Evolutionary conservation across 2,888 invertebrate genomes (phyloP), one percentile per base, ranked within the genome.

Genomic region (Dolichopus griseipennis): DNA sequence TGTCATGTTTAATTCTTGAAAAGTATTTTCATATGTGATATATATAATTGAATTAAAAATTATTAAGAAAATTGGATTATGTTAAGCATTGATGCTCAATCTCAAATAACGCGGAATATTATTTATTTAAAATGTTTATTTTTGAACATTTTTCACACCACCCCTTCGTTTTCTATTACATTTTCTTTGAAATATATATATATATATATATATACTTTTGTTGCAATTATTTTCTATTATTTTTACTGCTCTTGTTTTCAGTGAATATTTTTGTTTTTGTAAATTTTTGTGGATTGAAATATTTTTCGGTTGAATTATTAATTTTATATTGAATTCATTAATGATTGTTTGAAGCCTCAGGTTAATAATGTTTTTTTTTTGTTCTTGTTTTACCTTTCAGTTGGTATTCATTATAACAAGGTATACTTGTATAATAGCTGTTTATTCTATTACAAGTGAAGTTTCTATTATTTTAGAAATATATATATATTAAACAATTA

Each of bases 241-340:
- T 52, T 18, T 52, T 52, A 52, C 18, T 52, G 18, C 52, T 52
- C 52, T 52, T 18, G n/a, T 18, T 52, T 37, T 27, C 27, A 4
- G 27, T 27, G 27, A 7, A 52, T 52, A 18, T 52, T 52, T 43
- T 37, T 37, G 2, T 52, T 15, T 52, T 52, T 52, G n/a, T 41
- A 52, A 52, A 18, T 52, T 52, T 52, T 52, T n/a, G n/a, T n/a
- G 15, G 15, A 52, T 52, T 52, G 52, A 52, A 52, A 52, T 52
- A 52, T 52, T 52, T 52, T 52, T 52, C 52, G 52, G 52, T 52
- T 52, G 52, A 52, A 52, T n/a, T 52, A 52, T 12, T 52, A 52
- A 18, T 18, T 52, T 52, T 52, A 15, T 27, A 27, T 41, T 52
- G 52, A 52, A 52, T 52, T 52, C n/a, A 18, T 52, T 52, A 52